Conservation (phyloP, 2,797 vertebrate species). For the Sebastes jordani region DNA sequence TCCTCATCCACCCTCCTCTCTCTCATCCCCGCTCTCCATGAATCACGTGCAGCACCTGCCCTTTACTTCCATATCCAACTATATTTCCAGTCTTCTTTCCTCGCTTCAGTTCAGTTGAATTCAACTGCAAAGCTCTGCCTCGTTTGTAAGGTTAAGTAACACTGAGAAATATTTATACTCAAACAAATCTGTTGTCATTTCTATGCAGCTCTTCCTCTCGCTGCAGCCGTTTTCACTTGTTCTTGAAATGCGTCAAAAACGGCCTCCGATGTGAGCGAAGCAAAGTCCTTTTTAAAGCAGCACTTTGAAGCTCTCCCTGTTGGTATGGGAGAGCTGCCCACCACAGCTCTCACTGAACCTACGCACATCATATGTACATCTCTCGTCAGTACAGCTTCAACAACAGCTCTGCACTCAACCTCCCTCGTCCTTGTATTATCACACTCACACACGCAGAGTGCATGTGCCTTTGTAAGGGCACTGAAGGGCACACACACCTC, state of each 20-base stretch:
- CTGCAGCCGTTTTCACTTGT: conserved; percentile 13
- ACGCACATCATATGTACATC: conserved; percentile 57
- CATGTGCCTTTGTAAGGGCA: neutral
- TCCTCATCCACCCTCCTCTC: conserved; percentile 27
- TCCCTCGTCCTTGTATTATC: conserved; percentile 21
- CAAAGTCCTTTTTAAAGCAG: conserved; percentile 48
- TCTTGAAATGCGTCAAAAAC: conserved; percentile 41
- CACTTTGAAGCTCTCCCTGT: conserved; percentile 58
- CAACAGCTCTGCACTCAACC: conserved; percentile 33
- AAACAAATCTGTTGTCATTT: neutral
- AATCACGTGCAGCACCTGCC: neutral
- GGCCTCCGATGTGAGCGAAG: conserved; percentile 44
- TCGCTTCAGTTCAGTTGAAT: neutral
- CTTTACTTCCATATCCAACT: neutral
- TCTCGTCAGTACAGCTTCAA: conserved; percentile 10
- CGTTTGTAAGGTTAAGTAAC: neutral
- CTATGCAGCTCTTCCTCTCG: neutral
- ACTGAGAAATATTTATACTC: neutral
- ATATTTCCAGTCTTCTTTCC: neutral
- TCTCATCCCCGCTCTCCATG: neutral
- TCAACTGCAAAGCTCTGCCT: neutral
- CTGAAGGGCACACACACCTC: conserved; percentile 9
- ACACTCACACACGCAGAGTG: neutral
- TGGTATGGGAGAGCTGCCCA: conserved; percentile 57
- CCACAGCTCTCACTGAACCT: conserved; percentile 56